phyloP scores from a whole-genome alignment of 2,888 invertebrate genomes.

The Eupithecia vulgata region DNA sequence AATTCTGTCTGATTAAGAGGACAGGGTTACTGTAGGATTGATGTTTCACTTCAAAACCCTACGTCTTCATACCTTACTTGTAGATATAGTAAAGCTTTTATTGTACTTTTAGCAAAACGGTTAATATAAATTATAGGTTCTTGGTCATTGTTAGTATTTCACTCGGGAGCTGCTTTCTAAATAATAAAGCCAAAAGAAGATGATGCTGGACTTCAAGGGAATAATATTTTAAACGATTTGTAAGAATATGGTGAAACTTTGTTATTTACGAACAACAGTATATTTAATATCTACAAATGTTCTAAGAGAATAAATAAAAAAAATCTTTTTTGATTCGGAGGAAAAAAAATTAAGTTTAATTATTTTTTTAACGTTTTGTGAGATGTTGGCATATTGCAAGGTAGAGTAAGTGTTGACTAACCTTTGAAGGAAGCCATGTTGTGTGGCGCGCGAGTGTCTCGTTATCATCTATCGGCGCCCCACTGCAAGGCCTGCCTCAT shows the following conservation, averaged over 20 bases:
- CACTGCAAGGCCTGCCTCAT: conserved; percentile 18
- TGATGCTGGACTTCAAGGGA: background rate
- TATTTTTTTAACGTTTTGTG: too few relatives aligned
- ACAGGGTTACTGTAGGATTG: background rate
- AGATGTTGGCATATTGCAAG: too few relatives aligned
- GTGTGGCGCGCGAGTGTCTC: conserved; percentile 44
- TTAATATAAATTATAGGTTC: background rate
- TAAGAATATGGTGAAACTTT: too few relatives aligned
- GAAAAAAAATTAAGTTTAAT: too few relatives aligned
- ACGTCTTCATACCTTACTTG: background rate
- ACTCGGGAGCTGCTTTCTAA: background rate
- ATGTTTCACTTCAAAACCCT: background rate
- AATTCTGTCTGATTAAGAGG: background rate
- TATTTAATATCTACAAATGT: too few relatives aligned
- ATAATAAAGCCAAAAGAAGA: background rate
- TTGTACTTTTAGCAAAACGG: background rate
- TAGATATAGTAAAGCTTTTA: background rate
- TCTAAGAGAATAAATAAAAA: too few relatives aligned
- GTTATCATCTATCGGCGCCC: conserved; percentile 49
- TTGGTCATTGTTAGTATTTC: background rate
- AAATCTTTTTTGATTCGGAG: too few relatives aligned
- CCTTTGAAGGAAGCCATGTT: conserved; percentile 61
- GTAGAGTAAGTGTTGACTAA: conserved; percentile 29
- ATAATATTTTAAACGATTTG: too few relatives aligned
- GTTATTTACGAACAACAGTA: too few relatives aligned